A percentile compares a stretch with the other conserved stretches of the same genome.
phyloP scores from a whole-genome alignment of 2,888 invertebrate species.

The Dendrolimus houi region DNA sequence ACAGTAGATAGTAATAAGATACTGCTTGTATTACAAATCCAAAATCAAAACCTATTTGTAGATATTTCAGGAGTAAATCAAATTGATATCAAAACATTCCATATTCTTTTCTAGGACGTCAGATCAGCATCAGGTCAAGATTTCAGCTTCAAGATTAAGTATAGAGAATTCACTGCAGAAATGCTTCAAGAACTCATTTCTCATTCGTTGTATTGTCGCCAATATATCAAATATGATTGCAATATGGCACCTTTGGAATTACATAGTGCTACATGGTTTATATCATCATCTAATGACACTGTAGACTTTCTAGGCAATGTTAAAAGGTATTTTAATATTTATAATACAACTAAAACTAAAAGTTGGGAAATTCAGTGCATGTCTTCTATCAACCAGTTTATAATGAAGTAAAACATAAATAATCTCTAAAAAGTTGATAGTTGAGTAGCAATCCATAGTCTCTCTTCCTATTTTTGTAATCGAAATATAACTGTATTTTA shows the following conservation, averaged over 20 bases:
- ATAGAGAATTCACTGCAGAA: constrained; percentile 91
- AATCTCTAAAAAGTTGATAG: background rate
- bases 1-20: too few relatives aligned
- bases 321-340: constrained; percentile 72
- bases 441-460: too few relatives aligned
- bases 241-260: constrained; percentile 91
- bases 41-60: too few relatives aligned
- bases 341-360: constrained; percentile 4
- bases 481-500: too few relatives aligned
- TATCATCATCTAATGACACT: constrained; percentile 86
- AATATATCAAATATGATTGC: constrained; percentile 93
- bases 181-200: constrained; percentile 94
- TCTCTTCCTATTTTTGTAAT: too few relatives aligned
- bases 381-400: too few relatives aligned
- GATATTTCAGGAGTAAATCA: too few relatives aligned
- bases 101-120: constrained; percentile 77
- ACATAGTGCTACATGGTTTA: constrained; percentile 93
- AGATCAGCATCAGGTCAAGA: constrained; percentile 86
- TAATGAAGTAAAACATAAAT: background rate
- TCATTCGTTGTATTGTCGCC: constrained; percentile 92
- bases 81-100: too few relatives aligned
- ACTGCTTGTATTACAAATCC: too few relatives aligned
- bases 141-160: constrained; percentile 90
- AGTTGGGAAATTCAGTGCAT: too few relatives aligned
- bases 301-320: constrained; percentile 91